Evolutionary conservation across 2,113 vertebrate genomes (phyloP), one percentile per base, ranked within the genome.

Genomic region (Probosciger aterrimus): DNA sequence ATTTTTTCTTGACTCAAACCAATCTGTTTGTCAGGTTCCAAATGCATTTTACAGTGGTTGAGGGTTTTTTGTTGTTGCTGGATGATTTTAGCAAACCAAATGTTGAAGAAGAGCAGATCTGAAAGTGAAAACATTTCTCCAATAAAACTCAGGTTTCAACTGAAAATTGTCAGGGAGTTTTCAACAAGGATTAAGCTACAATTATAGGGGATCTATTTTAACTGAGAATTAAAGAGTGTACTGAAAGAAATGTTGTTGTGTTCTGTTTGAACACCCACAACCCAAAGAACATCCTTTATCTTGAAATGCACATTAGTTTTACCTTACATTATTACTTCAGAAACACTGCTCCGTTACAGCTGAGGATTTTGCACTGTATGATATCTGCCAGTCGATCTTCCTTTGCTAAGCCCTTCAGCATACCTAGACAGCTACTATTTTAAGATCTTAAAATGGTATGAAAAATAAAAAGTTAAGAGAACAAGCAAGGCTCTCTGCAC

Each of bases 191-290:
- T 90, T 75, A 94, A 87, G 65, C 80, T 84, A 82, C 93, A 94
- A 92, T 94, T 96, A 93, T 14, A 84, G 1, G 0, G 65, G 69
- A 71, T 86, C 95, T 94, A 64, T 91, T 93, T 81, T 82, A 92
- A 46, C 62, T 24, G 86, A 25, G 92, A 81, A 88, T 90, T 93
- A 94, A 94, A 59, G 49, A 60, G 33, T 1, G n/a, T 4, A 60
- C 65, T 75, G 90, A 92, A 86, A 50, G 90, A 43, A 88, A 75
- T 82, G 73, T 78, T 95, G 93, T 78, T 93, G 94, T 90, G 92
- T 67, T 95, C 88, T 86, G 79, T 90, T 90, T 90, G 76, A 96
- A 96, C 95, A 96, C 90, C 95, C 88, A 96, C 95, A 69, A 85
- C 75, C 83, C 23, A 1, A 37, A 82, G 93, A 93, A 88, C 92